Conservation (phyloP, 2,113 vertebrate genomes). For the Nibea albiflora region DNA sequence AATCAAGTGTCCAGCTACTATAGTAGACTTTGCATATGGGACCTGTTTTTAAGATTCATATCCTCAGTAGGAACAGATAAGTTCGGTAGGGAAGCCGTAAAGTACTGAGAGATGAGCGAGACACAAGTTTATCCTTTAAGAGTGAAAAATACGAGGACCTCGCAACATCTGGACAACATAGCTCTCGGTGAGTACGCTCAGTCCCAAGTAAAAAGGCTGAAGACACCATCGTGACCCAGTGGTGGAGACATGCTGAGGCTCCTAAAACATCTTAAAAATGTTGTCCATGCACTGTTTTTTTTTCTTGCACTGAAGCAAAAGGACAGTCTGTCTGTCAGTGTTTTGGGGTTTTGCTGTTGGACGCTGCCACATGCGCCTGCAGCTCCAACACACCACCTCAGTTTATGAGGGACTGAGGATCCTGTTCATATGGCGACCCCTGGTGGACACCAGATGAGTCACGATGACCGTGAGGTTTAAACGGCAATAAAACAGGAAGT, state of each 20-base stretch:
- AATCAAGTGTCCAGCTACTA: background rate
- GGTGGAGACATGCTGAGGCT: background rate
- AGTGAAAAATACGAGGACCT: background rate
- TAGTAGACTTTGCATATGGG: background rate
- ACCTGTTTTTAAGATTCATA: background rate
- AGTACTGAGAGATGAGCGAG: background rate
- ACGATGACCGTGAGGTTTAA: background rate
- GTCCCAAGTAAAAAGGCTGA: background rate
- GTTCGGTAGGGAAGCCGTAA: background rate
- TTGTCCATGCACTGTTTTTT: background rate
- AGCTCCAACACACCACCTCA: background rate
- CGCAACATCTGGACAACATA: background rate
- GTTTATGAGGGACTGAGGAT: background rate
- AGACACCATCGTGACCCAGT: background rate
- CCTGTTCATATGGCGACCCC: slow-evolving; percentile 47
- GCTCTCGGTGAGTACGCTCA: background rate
- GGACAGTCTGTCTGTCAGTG: background rate
- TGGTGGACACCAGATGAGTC: slow-evolving; percentile 46
- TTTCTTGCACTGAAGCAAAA: background rate
- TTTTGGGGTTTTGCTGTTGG: background rate
- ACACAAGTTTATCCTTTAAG: background rate
- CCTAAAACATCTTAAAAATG: slow-evolving; percentile 7
- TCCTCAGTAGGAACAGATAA: background rate
- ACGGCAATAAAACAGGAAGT: background rate
- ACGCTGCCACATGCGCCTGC: background rate